Percentiles rank a stretch among this genome's conserved stretches.
Conservation (phyloP, 2,113 vertebrate genomes). For the Phainopepla nitens region DNA sequence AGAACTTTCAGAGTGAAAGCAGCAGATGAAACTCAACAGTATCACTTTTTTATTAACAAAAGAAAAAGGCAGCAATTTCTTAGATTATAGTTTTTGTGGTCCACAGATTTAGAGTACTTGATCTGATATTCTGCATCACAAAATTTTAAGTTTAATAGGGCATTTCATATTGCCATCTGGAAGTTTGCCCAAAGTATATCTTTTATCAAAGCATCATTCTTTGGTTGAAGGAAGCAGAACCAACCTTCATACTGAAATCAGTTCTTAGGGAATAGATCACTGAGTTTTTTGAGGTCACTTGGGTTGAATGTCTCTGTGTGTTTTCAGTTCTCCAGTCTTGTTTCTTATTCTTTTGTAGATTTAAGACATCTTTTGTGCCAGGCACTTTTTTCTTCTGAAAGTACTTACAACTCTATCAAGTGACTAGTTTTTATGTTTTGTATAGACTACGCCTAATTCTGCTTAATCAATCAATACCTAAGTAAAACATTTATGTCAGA, state of each 20-base stretch:
- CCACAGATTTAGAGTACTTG: neutral
- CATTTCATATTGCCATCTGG: neutral
- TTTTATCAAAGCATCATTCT: neutral
- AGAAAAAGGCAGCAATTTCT: neutral
- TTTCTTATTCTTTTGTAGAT: neutral
- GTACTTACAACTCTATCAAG: neutral
- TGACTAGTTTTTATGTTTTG: neutral
- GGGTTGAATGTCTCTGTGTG: neutral
- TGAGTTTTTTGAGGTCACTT: neutral
- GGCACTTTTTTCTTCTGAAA: neutral
- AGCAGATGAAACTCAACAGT: neutral
- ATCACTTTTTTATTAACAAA: neutral
- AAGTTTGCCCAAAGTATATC: neutral
- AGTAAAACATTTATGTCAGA: neutral
- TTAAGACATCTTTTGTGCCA: neutral
- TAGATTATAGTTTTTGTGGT: neutral
- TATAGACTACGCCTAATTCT: neutral
- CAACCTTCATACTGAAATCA: neutral
- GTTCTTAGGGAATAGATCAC: neutral
- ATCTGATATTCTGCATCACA: neutral
- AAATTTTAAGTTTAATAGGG: neutral
- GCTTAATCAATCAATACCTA: neutral
- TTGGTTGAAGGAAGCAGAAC: neutral
- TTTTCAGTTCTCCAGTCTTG: neutral
- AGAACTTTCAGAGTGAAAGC: neutral